Evolutionary conservation across 2,888 invertebrate genomes (phyloP).

Genomic region (Melanostoma scalare): DNA sequence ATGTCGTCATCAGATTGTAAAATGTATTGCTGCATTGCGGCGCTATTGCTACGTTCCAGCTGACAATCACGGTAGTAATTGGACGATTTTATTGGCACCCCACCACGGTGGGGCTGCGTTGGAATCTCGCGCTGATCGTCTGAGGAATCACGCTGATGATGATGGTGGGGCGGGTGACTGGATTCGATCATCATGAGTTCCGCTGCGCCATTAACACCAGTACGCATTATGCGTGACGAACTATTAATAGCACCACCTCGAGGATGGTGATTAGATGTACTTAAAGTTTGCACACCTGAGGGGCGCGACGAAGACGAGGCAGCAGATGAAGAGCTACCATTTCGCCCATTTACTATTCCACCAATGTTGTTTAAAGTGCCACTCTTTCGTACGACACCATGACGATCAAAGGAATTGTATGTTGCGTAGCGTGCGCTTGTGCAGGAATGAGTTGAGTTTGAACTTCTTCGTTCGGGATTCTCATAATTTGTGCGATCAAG

Average conservation of each 20-base stretch:
- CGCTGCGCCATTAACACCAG: constrained; percentile 59
- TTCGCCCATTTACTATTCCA: constrained; percentile 71
- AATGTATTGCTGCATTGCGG: constrained; percentile 67
- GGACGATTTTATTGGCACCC: constrained; percentile 50
- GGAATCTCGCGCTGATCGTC: constrained; percentile 73
- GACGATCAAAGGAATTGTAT: constrained; percentile 80
- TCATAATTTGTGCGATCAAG: constrained; percentile 78
- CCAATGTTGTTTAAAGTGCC: constrained; percentile 80
- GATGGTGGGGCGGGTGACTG: constrained; percentile 68
- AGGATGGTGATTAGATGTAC: constrained; percentile 73
- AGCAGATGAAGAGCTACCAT: constrained; percentile 72
- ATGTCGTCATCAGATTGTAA: constrained; percentile 78
- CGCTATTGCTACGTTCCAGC: constrained; percentile 74
- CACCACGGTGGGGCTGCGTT: constrained; percentile 64
- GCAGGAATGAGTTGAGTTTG: constrained; percentile 80
- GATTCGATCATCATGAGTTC: constrained; percentile 63
- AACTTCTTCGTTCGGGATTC: constrained; percentile 79
- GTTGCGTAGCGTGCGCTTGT: constrained; percentile 77
- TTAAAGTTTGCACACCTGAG: constrained; percentile 75
- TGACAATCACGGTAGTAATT: constrained; percentile 68
- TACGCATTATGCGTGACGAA: constrained; percentile 64
- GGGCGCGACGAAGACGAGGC: constrained; percentile 73
- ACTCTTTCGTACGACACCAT: constrained; percentile 80
- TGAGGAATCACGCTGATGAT: constrained; percentile 67
- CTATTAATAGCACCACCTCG: constrained; percentile 67